Base-by-base conservation (phyloP, 2,797 vertebrate species). In the Alfaro cultratus region DNA sequence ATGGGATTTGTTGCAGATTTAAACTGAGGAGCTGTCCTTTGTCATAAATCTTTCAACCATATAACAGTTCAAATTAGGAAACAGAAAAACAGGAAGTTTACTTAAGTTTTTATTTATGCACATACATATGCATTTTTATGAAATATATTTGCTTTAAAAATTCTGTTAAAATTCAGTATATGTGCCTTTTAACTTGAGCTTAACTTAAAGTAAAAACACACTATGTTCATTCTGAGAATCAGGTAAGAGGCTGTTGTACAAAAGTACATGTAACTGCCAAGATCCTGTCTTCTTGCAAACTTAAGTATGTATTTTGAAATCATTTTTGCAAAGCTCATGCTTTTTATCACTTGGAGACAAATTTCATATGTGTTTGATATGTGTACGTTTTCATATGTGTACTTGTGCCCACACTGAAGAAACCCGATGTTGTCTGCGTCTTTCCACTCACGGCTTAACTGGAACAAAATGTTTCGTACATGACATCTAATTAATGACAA, bases 401-500 rank as follows among this genome's bases (percentile, higher is more conserved):
- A 55, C 71, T 45, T 43, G 29, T 68, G 79, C 77, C 83, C 74
- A 77, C 70, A 75, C 83, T 85, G 49, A 83, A 84, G 53, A 85
- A 60, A 55, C 64, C 80, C 81, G 26, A 87, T 85, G 87, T 83
- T 85, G 87, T 84, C 73, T 36, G 75, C 75, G 47, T 81, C 81
- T 83, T 82, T 78, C 85, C 80, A 62, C 70, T 80, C 76, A 80
- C 39, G 2, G 55, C 75, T 41, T 84, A 86, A 88, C 82, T 86
- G 83, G 87, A 87, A 90, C 86, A 91, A 87, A 91, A 83, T 87
- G 87, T 83, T 87, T 90, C 80, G 80, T 78, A 72, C 5, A 34
- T 90, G 91, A 89, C 88, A 79, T 91, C 87, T 92, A 90, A 92
- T 92, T 91, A 91, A 92, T 90, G 86, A 86, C 76, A 76, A 77